Conservation (phyloP, 1,140 invertebrate species). For the Drosophila parvula region DNA sequence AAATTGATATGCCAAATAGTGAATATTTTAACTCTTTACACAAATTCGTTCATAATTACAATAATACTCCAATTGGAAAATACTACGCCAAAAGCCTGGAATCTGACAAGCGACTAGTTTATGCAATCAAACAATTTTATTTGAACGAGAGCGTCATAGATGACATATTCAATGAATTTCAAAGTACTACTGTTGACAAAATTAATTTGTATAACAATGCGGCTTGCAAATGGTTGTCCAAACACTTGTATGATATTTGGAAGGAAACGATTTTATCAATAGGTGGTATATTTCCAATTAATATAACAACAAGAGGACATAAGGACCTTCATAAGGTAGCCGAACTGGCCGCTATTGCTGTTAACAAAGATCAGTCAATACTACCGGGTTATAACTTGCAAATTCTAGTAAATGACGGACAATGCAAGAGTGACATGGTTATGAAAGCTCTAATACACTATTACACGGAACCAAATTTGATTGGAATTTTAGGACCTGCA, state of each 20-base stretch:
- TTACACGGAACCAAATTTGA: slow-evolving; percentile 85
- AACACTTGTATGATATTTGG: slow-evolving; percentile 86
- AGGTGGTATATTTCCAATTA: slow-evolving; percentile 92
- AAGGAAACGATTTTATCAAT: slow-evolving; percentile 85
- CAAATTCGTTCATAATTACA: slow-evolving; percentile 86
- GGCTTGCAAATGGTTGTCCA: slow-evolving; percentile 89
- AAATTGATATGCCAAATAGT: slow-evolving; percentile 86
- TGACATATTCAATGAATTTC: slow-evolving; percentile 27
- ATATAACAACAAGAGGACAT: slow-evolving; percentile 85
- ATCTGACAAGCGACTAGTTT: slow-evolving; percentile 85
- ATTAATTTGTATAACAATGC: slow-evolving; percentile 82
- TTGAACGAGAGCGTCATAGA: slow-evolving; percentile 23
- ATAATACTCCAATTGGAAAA: slow-evolving; percentile 88
- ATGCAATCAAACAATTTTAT: slow-evolving; percentile 71
- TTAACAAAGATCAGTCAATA: slow-evolving; percentile 87
- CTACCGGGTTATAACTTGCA: slow-evolving; percentile 88
- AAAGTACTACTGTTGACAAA: not conserved
- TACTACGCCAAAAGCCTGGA: slow-evolving; percentile 86
- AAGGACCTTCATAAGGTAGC: slow-evolving; percentile 88
- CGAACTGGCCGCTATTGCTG: slow-evolving; percentile 87
- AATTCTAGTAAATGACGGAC: slow-evolving; percentile 87
- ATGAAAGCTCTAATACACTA: slow-evolving; percentile 92
- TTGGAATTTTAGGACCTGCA: slow-evolving; percentile 92
- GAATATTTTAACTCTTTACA: slow-evolving; percentile 77
- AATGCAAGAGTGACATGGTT: slow-evolving; percentile 90